Evolutionary conservation across 2,113 vertebrate species (phyloP).

Genomic region (Gymnogyps californianus): DNA sequence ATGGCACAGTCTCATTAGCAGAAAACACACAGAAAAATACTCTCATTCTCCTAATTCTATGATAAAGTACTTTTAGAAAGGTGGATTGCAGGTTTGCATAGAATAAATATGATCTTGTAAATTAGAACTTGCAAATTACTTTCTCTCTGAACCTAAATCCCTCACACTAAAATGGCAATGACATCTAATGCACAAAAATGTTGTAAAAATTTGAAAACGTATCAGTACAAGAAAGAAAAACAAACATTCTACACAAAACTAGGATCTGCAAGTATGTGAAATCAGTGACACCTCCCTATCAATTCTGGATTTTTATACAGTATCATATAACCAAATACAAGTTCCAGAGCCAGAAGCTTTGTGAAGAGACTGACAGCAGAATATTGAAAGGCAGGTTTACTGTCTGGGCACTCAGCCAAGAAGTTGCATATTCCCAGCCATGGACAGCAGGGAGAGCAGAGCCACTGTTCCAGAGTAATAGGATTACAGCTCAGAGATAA

Average conservation of each 20-base stretch:
- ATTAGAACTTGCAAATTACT: background rate
- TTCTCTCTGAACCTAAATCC: background rate
- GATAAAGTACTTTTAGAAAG: background rate
- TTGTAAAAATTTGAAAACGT: background rate
- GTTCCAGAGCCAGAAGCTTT: background rate
- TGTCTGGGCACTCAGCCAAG: conserved; percentile 26
- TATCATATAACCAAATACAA: background rate
- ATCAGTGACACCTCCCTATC: background rate
- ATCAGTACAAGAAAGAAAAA: background rate
- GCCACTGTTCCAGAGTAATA: background rate
- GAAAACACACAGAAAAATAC: background rate
- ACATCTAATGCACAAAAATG: background rate
- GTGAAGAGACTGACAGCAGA: background rate
- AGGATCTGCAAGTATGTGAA: background rate
- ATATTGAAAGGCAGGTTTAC: conserved; percentile 30
- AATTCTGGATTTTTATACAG: background rate
- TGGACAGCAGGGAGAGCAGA: conserved; percentile 29
- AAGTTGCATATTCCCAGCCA: background rate
- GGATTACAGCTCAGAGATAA: conserved; percentile 48
- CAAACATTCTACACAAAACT: background rate
- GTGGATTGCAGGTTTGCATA: background rate
- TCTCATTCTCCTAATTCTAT: background rate
- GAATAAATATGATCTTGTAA: background rate
- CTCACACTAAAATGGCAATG: background rate
- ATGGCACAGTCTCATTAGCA: background rate